A percentile compares a stretch with the other conserved stretches of the same genome.
Evolutionary conservation across 2,113 vertebrate species (phyloP).

Genomic region (Eurypyga helias): DNA sequence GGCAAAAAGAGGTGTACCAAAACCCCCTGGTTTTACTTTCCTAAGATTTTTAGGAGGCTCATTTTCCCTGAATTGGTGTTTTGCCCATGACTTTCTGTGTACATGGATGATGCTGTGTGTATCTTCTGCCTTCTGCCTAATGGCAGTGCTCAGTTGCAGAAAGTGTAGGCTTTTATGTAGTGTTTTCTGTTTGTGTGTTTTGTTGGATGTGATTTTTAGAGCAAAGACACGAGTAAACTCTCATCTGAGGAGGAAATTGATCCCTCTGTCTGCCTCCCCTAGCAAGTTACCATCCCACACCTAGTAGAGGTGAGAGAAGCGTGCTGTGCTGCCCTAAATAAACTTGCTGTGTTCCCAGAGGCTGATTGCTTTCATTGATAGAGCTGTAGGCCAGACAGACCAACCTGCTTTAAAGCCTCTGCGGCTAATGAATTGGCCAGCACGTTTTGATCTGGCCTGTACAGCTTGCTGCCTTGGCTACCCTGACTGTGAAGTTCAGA

Average conservation of each 20-base stretch:
- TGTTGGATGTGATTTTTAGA: not conserved
- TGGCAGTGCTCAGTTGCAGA: not conserved
- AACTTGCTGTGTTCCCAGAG: not conserved
- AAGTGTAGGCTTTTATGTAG: not conserved
- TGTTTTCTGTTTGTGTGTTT: not conserved
- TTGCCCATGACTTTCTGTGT: not conserved
- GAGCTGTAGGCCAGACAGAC: not conserved
- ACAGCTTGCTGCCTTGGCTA: not conserved
- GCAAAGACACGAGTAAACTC: not conserved
- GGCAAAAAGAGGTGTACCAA: not conserved
- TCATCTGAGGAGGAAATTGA: not conserved
- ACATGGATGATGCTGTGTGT: not conserved
- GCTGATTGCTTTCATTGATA: not conserved
- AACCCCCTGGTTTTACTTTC: accelerated
- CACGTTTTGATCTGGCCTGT: not conserved
- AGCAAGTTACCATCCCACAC: not conserved
- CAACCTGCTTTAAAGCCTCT: not conserved
- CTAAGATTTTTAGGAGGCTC: not conserved
- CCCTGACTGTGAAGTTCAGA: not conserved
- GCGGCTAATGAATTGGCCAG: not conserved
- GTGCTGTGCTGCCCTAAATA: not conserved
- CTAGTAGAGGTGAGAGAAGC: not conserved
- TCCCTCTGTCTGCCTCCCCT: not conserved
- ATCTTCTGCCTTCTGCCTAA: not conserved
- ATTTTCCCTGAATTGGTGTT: not conserved